Evolutionary conservation across 2,797 vertebrate genomes (phyloP), one percentile per base, ranked within the genome.

Genomic region (Prionace glauca): DNA sequence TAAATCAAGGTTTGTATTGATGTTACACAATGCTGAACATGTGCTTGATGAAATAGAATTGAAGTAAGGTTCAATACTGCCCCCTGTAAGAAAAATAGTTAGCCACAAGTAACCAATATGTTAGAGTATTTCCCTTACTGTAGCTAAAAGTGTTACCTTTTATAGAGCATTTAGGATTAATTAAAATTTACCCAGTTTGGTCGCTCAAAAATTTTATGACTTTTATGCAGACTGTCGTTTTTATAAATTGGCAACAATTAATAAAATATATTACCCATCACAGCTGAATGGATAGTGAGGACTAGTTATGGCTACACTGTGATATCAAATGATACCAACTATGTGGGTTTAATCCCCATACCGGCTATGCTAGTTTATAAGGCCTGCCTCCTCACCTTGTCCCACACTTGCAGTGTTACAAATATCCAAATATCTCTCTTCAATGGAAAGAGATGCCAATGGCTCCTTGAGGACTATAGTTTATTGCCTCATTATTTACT

Each of bases 71-170:
- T 91, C 88, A 91, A 91, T 65, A 69, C n/a, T 92, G 90, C 67
- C 87, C 56, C 87, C 81, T 90, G 26, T 90, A 92, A 41, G 62
- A 67, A 92, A 69, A 92, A 91, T 91, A 91, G 65, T 65, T 65
- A 65, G 16, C n/a, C 88, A 91, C 60, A 65, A 62, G 16, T 67
- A 36, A 90, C 16, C 26, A 12, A 62, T n/a, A 32, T 62, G 26
- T 87, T 50, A 0, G 20, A 36, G 16, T 36, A 50, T 88, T 26
- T 26, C 4, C 60, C 56, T n/a, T 62, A 65, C 60, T 91, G 5
- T 62, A 65, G 26, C 50, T 88, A 88, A 88, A 88, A 90, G 7
- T 88, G 84, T 41, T 50, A 29, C 29, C 45, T 90, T 32, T 87
- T 16, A 12, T 60, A 45, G 36, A 20, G 36, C 41, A 32, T 88